Percentiles rank a stretch among this genome's conserved stretches.
These are phyloP conservation scores for Perodicticus potto DNA, from an alignment of 2,797 vertebrate genomes.

Conservation along the genomic window DNA sequence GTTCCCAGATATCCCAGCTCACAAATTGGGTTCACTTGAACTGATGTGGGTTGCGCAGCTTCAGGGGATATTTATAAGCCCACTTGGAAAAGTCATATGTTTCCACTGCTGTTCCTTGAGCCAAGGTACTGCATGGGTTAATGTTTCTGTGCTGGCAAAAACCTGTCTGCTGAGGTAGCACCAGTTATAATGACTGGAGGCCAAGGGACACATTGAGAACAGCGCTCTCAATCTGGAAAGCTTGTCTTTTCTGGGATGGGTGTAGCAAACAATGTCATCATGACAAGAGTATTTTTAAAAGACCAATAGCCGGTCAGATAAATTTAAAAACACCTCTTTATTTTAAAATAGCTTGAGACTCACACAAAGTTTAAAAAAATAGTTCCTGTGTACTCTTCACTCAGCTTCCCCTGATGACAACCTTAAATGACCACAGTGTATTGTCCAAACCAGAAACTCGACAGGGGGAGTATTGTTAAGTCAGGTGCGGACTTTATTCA, in stretches of 20 bases:
- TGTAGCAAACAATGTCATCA: neutral
- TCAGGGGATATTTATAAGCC: neutral
- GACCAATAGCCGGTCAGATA: neutral
- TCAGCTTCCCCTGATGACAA: neutral
- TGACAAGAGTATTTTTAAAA: neutral
- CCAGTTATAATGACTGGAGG: neutral
- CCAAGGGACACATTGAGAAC: neutral
- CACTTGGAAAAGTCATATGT: neutral
- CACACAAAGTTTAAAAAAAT: neutral
- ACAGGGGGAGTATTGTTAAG: neutral
- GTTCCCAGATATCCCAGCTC: neutral
- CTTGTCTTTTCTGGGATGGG: neutral
- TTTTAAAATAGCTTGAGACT: slow-evolving; percentile 25
- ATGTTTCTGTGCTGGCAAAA: neutral
- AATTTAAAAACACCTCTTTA: slow-evolving; percentile 43
- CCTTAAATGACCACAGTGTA: neutral
- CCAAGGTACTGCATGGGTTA: neutral
- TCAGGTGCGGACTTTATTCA: neutral
- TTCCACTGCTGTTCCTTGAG: neutral
- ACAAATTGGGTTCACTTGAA: neutral
- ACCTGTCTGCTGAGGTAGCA: neutral
- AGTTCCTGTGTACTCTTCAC: neutral
- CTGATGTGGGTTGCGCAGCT: neutral
- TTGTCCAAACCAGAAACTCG: neutral
- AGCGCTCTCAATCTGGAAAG: neutral